Evolutionary conservation across 2,888 invertebrate genomes (phyloP).

Genomic region (Dorcus parallelipipedus): DNA sequence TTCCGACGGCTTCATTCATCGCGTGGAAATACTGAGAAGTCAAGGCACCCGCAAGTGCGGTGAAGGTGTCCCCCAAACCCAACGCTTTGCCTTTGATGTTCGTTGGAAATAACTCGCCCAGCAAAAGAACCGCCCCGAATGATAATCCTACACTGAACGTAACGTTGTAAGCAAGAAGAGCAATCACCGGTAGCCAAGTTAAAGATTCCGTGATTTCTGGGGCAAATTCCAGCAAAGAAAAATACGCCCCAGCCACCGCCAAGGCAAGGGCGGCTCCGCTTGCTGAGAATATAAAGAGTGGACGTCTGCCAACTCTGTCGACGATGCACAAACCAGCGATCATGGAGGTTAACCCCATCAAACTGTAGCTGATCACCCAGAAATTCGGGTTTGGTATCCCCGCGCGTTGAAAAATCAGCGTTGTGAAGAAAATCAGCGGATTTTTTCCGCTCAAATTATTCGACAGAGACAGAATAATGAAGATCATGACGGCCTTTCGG

Average conservation of each 20-base stretch:
- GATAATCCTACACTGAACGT: slow-evolving; percentile 54
- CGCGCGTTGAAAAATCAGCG: slow-evolving; percentile 57
- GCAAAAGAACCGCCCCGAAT: slow-evolving; percentile 51
- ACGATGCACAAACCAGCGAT: slow-evolving; percentile 56
- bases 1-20: slow-evolving; percentile 53
- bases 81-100: slow-evolving; percentile 56
- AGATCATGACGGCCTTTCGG: slow-evolving; percentile 61
- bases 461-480: slow-evolving; percentile 56
- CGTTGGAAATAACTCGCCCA: slow-evolving; percentile 56
- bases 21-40: slow-evolving; percentile 53
- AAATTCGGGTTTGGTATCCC: slow-evolving; percentile 52
- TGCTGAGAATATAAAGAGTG: slow-evolving; percentile 58
- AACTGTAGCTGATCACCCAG: slow-evolving; percentile 58
- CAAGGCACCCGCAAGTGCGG: slow-evolving; percentile 49
- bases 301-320: slow-evolving; percentile 63
- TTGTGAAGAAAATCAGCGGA: slow-evolving; percentile 60
- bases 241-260: slow-evolving; percentile 46
- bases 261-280: slow-evolving; percentile 47
- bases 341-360: slow-evolving; percentile 58
- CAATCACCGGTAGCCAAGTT: slow-evolving; percentile 52
- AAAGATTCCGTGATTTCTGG: not conserved
- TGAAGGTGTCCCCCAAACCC: slow-evolving; percentile 54
- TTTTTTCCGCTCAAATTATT: slow-evolving; percentile 65
- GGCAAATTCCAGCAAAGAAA: slow-evolving; percentile 46
- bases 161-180: slow-evolving; percentile 51